A percentile compares a stretch with the other conserved stretches of the same genome.
Conservation (phyloP, 2,888 invertebrate species). For the Hoplodrina ambigua region DNA sequence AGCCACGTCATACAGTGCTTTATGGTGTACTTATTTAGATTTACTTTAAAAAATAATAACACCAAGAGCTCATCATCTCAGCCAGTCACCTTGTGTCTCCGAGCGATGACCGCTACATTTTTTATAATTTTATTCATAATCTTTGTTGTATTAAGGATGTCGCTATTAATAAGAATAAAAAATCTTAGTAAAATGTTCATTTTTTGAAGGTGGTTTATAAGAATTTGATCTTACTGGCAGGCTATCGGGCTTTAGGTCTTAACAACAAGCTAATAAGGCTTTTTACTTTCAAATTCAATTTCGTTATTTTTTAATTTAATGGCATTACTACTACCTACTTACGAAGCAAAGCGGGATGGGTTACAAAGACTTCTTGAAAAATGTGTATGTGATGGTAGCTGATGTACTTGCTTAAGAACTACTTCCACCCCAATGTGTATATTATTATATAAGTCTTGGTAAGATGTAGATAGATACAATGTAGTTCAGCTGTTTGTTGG, state of each 20-base stretch:
- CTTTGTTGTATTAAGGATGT: conserved; percentile 21
- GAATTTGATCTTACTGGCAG: too few relatives aligned
- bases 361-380: too few relatives aligned
- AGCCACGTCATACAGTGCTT: conserved; percentile 29
- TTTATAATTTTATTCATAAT: conserved; percentile 14
- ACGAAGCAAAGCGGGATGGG: too few relatives aligned
- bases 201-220: neutral
- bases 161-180: neutral
- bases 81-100: conserved; percentile 59
- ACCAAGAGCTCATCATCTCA: conserved; percentile 49
- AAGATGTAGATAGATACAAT: neutral
- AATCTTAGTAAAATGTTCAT: neutral
- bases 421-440: neutral
- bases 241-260: too few relatives aligned
- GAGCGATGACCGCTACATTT: conserved; percentile 51
- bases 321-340: too few relatives aligned
- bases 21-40: conserved; percentile 35
- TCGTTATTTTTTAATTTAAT: too few relatives aligned
- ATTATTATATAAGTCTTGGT: neutral
- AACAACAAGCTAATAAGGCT: too few relatives aligned
- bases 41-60: conserved; percentile 34
- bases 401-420: too few relatives aligned
- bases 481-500: conserved; percentile 1
- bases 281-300: too few relatives aligned
- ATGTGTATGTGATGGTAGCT: too few relatives aligned